Evolutionary conservation across 2,797 vertebrate genomes (phyloP).

Genomic region (Petrocephalus schoutedeni): DNA sequence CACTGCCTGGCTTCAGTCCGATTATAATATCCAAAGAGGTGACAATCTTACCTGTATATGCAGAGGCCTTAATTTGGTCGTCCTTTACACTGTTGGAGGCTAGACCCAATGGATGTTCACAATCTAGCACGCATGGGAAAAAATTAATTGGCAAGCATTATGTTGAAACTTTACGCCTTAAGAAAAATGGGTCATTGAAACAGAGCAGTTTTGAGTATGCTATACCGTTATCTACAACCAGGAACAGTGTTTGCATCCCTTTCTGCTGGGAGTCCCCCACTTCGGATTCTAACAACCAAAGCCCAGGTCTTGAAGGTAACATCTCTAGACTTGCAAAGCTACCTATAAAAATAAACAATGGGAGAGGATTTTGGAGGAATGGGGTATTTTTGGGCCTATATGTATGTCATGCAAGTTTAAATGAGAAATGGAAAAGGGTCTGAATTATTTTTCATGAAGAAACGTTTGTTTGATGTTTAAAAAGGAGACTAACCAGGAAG

Average conservation of each 20-base stretch:
- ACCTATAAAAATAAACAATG: constrained; percentile 57
- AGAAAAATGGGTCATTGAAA: neutral
- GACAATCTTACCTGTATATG: constrained; percentile 61
- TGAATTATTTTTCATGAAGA: neutral
- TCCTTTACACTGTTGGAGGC: constrained; percentile 70
- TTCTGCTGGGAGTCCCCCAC: constrained; percentile 75
- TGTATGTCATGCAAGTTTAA: neutral
- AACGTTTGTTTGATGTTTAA: neutral
- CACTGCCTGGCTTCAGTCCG: neutral
- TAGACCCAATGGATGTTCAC: constrained; percentile 78
- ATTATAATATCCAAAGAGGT: neutral
- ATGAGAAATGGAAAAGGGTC: neutral
- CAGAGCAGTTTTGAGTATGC: neutral
- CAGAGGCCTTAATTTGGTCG: constrained; percentile 70
- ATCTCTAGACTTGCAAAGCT: constrained; percentile 87
- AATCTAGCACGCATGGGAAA: constrained; percentile 58
- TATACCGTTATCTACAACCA: constrained; percentile 80
- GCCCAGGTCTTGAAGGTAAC: constrained; percentile 78
- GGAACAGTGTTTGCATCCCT: constrained; percentile 86
- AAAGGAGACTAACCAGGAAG: constrained; percentile 71
- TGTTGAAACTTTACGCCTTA: neutral
- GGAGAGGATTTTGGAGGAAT: neutral
- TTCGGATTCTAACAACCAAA: constrained; percentile 88
- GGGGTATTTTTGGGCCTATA: neutral
- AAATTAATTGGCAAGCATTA: neutral